A percentile compares a stretch with the other conserved stretches of the same genome.
These are phyloP conservation scores for Drosophila birchii DNA, from an alignment of 2,888 invertebrate genomes.

Conservation along the genomic window DNA sequence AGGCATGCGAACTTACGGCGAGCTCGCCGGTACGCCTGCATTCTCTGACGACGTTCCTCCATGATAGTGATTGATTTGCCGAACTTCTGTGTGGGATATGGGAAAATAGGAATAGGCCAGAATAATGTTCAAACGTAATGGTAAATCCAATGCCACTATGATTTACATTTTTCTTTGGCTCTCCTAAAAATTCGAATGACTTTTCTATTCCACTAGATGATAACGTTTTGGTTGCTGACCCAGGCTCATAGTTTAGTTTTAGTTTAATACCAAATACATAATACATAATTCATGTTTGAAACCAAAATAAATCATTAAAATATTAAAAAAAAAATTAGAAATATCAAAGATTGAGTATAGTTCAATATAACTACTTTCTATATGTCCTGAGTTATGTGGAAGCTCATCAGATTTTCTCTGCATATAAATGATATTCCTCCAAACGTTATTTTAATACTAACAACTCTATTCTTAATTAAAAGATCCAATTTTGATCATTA, in stretches of 20 bases:
- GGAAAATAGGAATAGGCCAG: slow-evolving; percentile 14
- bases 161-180: neutral
- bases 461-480: neutral
- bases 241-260: neutral
- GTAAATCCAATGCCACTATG: slow-evolving; percentile 15
- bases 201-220: neutral
- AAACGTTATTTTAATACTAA: neutral
- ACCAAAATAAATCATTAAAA: no score
- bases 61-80: slow-evolving; percentile 21
- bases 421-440: neutral
- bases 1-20: slow-evolving; percentile 64
- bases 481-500: neutral
- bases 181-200: neutral
- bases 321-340: no score
- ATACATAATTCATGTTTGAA: no score
- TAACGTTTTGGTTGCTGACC: neutral
- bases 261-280: neutral
- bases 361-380: no score
- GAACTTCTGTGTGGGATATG: slow-evolving; percentile 3
- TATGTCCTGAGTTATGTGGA: no score
- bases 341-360: no score
- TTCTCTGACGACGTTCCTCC: slow-evolving; percentile 30
- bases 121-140: slow-evolving; percentile 17
- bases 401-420: no score
- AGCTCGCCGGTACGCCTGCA: slow-evolving; percentile 49